These are phyloP conservation scores for Okamejei kenojei DNA, from an alignment of 2,797 vertebrate species.

Conservation along the genomic window DNA sequence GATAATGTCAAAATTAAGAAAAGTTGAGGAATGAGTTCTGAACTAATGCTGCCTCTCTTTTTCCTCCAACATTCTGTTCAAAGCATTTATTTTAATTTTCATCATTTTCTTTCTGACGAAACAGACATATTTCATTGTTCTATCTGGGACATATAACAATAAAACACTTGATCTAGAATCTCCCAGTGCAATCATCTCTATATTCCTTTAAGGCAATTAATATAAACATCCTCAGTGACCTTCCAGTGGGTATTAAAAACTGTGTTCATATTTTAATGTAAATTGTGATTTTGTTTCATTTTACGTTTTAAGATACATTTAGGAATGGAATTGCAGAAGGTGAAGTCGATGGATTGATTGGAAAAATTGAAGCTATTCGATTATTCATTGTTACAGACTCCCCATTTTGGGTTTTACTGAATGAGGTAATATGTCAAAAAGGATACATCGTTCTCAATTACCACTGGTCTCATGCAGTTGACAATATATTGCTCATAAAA, in stretches of 20 bases:
- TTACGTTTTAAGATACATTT: slow-evolving; percentile 50
- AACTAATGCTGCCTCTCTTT: not conserved
- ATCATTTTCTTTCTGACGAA: not conserved
- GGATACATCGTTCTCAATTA: not conserved
- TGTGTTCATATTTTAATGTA: slow-evolving; percentile 20
- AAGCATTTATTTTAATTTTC: not conserved
- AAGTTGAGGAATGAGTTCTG: not conserved
- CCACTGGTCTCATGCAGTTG: not conserved
- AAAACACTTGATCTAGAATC: not conserved
- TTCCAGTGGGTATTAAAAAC: not conserved
- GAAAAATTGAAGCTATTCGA: slow-evolving; percentile 53
- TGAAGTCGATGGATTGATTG: slow-evolving; percentile 44
- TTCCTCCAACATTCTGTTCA: not conserved
- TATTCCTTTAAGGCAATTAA: not conserved
- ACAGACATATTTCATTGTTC: not conserved
- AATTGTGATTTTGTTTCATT: slow-evolving; percentile 28
- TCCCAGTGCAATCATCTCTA: not conserved
- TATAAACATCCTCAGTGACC: not conserved
- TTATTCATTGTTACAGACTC: slow-evolving; percentile 51
- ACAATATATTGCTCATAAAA: not conserved
- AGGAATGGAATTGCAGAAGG: slow-evolving; percentile 54
- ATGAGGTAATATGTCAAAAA: slow-evolving; percentile 51
- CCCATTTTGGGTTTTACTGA: slow-evolving; percentile 53
- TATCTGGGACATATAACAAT: too few species aligned
- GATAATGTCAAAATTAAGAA: too few species aligned